Evolutionary conservation across 2,888 invertebrate genomes (phyloP), one percentile per base, ranked within the genome.

Genomic region (Brachylomia viminalis): DNA sequence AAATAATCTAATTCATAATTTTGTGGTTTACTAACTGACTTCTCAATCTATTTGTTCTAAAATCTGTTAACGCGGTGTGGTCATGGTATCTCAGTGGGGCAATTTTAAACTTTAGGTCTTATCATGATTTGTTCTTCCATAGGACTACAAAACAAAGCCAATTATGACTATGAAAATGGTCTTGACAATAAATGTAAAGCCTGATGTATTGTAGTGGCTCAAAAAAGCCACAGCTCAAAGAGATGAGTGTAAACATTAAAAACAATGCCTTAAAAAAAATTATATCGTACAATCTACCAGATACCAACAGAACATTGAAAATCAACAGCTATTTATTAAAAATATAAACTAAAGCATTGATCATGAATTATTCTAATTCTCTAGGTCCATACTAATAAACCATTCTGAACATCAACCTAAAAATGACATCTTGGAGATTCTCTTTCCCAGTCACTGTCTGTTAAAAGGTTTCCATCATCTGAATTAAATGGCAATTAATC

Each of bases 1-100:
- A 30, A 49, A 23, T 11, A 72, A 82, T 58, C 13, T 81, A 27
- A 72, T 82, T 81, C 56, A 72, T 77, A 23, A 56, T 66, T 54
- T 61, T 38, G 13, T 80, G 4, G 6, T 45, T 38, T 5, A 52
- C 0, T 13, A 3, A 42, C 13, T 23, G 42, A 8, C 17, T 47
- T 17, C 5, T 23, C 8, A 30, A n/a, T 17, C 20, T 30, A 33
- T 0, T 5, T 20, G n/a, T 23, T 49, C 17, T 49, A 10, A 38
- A 62, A 30, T 30, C 27, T 67, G 47, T 1, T 38, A 30, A 49
- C 20, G 42, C 8, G 4, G 2, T 54, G 27, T 33, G 5, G 38
- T 62, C n/a, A 30, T 66, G 10, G 54, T 23, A 74, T 30, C 7
- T 68, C 10, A 54, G 30, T 30, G 54, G 47, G 47, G 58, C 20